phyloP scores from a whole-genome alignment of 1,140 invertebrate genomes.

The Aethina tumida region DNA sequence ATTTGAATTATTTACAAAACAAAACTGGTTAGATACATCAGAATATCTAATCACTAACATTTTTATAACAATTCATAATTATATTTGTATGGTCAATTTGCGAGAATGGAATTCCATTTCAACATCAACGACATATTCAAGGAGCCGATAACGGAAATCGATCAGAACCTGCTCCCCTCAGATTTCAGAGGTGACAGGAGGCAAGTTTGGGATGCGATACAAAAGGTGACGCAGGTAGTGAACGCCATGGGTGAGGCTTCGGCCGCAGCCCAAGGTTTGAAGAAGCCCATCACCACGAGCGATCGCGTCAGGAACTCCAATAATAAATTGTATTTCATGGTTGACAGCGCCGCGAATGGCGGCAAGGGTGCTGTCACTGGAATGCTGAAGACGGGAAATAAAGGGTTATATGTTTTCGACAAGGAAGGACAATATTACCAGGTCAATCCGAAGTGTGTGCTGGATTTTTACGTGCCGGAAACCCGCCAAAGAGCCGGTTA shows the following conservation, averaged over 20 bases:
- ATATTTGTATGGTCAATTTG: no score
- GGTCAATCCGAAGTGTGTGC: slow-evolving; percentile 60
- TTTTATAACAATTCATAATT: no score
- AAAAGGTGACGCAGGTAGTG: slow-evolving; percentile 49
- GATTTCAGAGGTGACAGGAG: slow-evolving; percentile 47
- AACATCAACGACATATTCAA: slow-evolving; percentile 46
- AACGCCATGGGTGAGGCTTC: slow-evolving; percentile 59
- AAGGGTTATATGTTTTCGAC: slow-evolving; percentile 77
- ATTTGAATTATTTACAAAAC: no score
- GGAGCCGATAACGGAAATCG: slow-evolving; percentile 46
- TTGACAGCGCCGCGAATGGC: slow-evolving; percentile 43
- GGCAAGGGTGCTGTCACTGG: slow-evolving; percentile 58
- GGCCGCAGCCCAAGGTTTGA: slow-evolving; percentile 57
- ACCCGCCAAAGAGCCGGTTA: slow-evolving; percentile 63
- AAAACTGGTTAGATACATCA: no score
- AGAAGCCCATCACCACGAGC: slow-evolving; percentile 55
- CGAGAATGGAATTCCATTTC: slow-evolving; percentile 48
- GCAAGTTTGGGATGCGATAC: slow-evolving; percentile 41
- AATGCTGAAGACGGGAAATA: slow-evolving; percentile 70
- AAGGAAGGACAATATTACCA: slow-evolving; percentile 53
- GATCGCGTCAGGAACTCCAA: slow-evolving; percentile 54
- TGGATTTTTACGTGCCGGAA: slow-evolving; percentile 81
- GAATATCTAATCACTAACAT: no score
- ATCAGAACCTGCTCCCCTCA: slow-evolving; percentile 45
- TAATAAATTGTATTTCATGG: slow-evolving; percentile 53